phyloP scores from a whole-genome alignment of 2,888 invertebrate species.

The Syrphus vitripennis region DNA sequence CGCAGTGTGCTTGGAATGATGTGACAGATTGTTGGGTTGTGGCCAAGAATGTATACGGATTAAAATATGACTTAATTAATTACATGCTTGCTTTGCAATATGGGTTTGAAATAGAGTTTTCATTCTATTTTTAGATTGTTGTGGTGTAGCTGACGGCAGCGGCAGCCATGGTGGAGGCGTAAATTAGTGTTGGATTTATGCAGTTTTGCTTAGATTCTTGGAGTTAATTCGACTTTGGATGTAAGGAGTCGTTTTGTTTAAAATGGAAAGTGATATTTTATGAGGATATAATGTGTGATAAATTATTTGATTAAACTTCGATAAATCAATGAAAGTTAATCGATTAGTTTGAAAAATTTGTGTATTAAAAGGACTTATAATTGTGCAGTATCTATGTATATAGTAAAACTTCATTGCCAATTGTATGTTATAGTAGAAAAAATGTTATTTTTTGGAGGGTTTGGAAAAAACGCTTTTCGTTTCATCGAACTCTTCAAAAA shows the following conservation, averaged over 20 bases:
- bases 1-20: background rate
- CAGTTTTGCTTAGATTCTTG: background rate
- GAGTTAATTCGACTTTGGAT: background rate
- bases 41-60: background rate
- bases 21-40: slow-evolving; percentile 6
- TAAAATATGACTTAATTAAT: slow-evolving; percentile 14
- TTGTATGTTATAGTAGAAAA: too few relatives aligned
- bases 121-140: background rate
- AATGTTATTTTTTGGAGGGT: too few relatives aligned
- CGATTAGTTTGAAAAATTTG: too few relatives aligned
- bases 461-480: too few relatives aligned
- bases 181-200: background rate
- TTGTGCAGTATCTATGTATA: too few relatives aligned
- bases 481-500: too few relatives aligned
- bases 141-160: background rate
- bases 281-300: too few relatives aligned
- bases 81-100: background rate
- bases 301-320: too few relatives aligned
- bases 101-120: background rate
- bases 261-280: background rate
- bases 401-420: too few relatives aligned
- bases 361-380: too few relatives aligned
- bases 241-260: background rate
- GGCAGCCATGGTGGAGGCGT: background rate
- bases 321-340: too few relatives aligned